phyloP scores from a whole-genome alignment of 2,888 invertebrate species.

The Archips xylosteana region DNA sequence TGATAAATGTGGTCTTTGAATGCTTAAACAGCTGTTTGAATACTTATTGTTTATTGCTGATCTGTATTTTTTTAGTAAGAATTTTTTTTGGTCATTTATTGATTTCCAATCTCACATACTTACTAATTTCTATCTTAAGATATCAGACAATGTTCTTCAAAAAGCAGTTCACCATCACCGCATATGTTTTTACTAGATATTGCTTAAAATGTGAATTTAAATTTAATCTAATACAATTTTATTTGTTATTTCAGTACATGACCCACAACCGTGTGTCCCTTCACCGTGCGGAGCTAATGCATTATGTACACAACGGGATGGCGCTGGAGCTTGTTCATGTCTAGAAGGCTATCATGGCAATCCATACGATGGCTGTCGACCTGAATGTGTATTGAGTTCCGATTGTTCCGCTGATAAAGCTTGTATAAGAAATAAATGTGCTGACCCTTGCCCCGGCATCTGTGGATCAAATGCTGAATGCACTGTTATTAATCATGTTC shows the following conservation, averaged over 20 bases:
- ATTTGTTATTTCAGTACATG: conserved; percentile 77
- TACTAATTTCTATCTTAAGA: too few relatives aligned
- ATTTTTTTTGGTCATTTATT: too few relatives aligned
- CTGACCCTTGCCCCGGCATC: conserved; percentile 94
- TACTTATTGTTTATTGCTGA: too few relatives aligned
- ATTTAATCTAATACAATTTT: background rate
- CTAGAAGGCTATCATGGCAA: conserved; percentile 93
- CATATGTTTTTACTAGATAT: too few relatives aligned
- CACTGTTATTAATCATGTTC: conserved; percentile 93
- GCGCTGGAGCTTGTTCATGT: conserved; percentile 92
- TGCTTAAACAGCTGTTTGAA: too few relatives aligned
- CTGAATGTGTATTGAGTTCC: conserved; percentile 94
- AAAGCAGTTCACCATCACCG: too few relatives aligned
- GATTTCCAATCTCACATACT: too few relatives aligned
- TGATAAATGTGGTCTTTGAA: too few relatives aligned
- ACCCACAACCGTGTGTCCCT: conserved; percentile 91
- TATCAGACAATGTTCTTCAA: too few relatives aligned
- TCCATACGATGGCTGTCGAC: conserved; percentile 94
- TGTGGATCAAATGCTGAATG: conserved; percentile 94
- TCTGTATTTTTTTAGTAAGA: too few relatives aligned
- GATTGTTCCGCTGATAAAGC: conserved; percentile 94
- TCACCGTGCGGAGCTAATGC: conserved; percentile 96
- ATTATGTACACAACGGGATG: conserved; percentile 90
- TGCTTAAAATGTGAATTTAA: background rate
- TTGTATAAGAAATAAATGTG: conserved; percentile 93